Evolutionary conservation across 2,797 vertebrate genomes (phyloP).

Genomic region (Gymnodraco acuticeps): DNA sequence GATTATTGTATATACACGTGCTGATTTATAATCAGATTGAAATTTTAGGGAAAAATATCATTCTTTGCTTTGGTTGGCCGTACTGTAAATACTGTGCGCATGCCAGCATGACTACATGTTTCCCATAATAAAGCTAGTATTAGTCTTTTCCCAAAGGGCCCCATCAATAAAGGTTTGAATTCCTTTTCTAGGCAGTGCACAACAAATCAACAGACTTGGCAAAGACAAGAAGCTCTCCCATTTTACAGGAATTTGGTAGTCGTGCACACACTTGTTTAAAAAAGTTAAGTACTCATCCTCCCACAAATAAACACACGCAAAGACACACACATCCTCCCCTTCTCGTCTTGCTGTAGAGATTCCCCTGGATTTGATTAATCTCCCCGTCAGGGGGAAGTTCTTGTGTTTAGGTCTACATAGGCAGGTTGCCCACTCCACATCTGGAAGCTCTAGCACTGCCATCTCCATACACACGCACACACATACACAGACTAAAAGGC

Average conservation of each 20-base stretch:
- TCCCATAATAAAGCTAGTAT: constrained; percentile 64
- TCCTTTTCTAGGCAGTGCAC: constrained; percentile 53
- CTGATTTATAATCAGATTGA: constrained; percentile 76
- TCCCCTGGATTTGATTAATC: constrained; percentile 85
- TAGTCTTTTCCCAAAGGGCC: constrained; percentile 65
- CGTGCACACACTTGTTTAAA: constrained; percentile 44
- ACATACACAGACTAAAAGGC: constrained; percentile 30
- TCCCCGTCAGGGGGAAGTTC: constrained; percentile 82
- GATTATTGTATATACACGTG: constrained; percentile 77
- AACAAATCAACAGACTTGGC: constrained; percentile 73
- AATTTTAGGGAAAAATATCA: constrained; percentile 58
- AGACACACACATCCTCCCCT: constrained; percentile 40
- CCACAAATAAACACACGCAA: constrained; percentile 53
- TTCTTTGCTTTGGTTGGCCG: constrained; percentile 56
- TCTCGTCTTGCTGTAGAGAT: constrained; percentile 69
- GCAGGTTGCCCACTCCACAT: constrained; percentile 85
- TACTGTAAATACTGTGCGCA: constrained; percentile 67
- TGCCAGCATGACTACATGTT: constrained; percentile 70
- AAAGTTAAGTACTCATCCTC: constrained; percentile 37
- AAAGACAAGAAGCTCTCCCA: constrained; percentile 42
- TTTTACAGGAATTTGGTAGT: constrained; percentile 51
- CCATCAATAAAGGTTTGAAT: constrained; percentile 68
- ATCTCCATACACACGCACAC: constrained; percentile 58
- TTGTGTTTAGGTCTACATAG: constrained; percentile 81
- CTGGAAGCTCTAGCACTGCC: constrained; percentile 82